Percentiles rank a stretch among this genome's conserved stretches.
These are phyloP conservation scores for Ceramica pisi DNA, from an alignment of 2,888 invertebrate species.

Conservation along the genomic window DNA sequence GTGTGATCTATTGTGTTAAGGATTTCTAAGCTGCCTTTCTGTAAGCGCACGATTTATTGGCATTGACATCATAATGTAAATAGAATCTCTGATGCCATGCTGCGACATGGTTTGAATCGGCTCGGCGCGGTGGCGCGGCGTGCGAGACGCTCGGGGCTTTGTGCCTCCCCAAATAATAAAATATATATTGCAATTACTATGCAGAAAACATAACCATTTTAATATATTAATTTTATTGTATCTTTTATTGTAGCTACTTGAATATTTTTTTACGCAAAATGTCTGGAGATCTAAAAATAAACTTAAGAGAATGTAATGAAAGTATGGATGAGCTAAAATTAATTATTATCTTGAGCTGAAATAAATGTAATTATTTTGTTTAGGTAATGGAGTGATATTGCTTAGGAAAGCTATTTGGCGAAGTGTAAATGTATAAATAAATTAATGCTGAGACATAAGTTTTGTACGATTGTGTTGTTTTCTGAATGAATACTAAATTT, in stretches of 20 bases:
- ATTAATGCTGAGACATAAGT: slow-evolving; percentile 83
- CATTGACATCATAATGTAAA: slow-evolving; percentile 39
- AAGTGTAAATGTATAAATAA: slow-evolving; percentile 89
- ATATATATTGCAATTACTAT: slow-evolving; percentile 47
- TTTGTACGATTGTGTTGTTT: slow-evolving; percentile 78
- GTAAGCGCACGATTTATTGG: background rate
- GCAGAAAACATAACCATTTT: slow-evolving; percentile 50
- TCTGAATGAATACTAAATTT: slow-evolving; percentile 70
- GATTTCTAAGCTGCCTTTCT: slow-evolving; percentile 9
- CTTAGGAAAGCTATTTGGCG: slow-evolving; percentile 84
- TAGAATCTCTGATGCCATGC: slow-evolving; percentile 33
- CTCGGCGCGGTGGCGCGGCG: slow-evolving; percentile 7
- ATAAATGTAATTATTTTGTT: slow-evolving; percentile 81
- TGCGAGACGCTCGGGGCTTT: slow-evolving; percentile 20
- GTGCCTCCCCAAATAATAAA: slow-evolving; percentile 43
- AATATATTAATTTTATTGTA: slow-evolving; percentile 61
- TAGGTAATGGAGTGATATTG: slow-evolving; percentile 82
- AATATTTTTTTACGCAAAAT: slow-evolving; percentile 65
- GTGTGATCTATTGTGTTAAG: slow-evolving; percentile 7
- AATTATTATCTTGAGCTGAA: slow-evolving; percentile 77
- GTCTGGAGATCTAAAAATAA: slow-evolving; percentile 76
- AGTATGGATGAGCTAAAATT: slow-evolving; percentile 76
- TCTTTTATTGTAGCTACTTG: slow-evolving; percentile 62
- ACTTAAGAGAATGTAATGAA: slow-evolving; percentile 72
- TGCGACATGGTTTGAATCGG: slow-evolving; percentile 16